phyloP scores from a whole-genome alignment of 1,140 invertebrate species.

The Paralvinella palmiformis region DNA sequence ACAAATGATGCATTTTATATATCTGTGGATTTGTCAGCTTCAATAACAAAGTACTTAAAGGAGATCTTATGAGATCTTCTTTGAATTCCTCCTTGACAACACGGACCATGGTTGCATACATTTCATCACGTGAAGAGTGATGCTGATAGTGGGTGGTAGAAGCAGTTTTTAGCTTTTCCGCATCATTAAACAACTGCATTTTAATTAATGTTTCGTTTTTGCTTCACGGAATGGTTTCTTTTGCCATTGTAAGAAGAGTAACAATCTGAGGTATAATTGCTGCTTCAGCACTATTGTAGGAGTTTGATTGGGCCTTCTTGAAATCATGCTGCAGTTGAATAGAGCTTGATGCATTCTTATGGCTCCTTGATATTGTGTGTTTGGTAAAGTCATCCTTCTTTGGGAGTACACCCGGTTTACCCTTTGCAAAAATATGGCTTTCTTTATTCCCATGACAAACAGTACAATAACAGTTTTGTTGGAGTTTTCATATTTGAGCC shows the following conservation, averaged over 20 bases:
- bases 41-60: not conserved
- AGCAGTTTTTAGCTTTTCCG: not conserved
- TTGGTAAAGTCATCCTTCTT: slow-evolving; percentile 2
- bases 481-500: slow-evolving; percentile 1
- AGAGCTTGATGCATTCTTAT: no score
- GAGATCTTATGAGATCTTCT: slow-evolving; percentile 3
- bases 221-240: not conserved
- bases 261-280: slow-evolving; percentile 2
- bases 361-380: not conserved
- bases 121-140: no score
- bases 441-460: not conserved
- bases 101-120: not conserved
- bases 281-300: not conserved
- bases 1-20: slow-evolving; percentile 2
- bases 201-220: not conserved
- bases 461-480: not conserved
- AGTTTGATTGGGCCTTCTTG: not conserved
- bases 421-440: not conserved
- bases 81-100: not conserved
- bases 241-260: slow-evolving; percentile 4
- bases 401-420: not conserved
- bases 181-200: slow-evolving; percentile 4
- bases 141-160: not conserved
- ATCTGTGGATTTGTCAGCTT: slow-evolving; percentile 7
- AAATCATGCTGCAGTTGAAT: not conserved